A percentile compares a stretch with the other conserved stretches of the same genome.
These are phyloP conservation scores for Lycocerus yunnanus DNA, from an alignment of 2,888 invertebrate genomes.

Conservation along the genomic window DNA sequence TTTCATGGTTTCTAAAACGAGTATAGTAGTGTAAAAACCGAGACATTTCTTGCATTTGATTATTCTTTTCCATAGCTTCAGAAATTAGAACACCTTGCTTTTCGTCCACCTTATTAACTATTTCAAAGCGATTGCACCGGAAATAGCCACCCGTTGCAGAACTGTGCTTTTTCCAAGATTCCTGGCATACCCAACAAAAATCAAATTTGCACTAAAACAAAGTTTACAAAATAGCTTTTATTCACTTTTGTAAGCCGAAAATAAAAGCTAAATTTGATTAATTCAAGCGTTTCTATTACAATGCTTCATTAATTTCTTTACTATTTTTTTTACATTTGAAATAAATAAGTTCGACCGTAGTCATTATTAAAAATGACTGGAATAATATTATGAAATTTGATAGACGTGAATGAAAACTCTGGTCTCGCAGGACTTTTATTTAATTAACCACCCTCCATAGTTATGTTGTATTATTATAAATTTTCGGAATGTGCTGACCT, in stretches of 20 bases:
- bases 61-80: slow-evolving; percentile 63
- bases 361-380: too few species aligned
- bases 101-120: slow-evolving; percentile 66
- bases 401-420: neutral
- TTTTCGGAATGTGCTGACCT: neutral
- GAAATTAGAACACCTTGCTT: slow-evolving; percentile 61
- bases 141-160: slow-evolving; percentile 73
- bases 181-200: slow-evolving; percentile 75
- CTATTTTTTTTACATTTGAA: too few species aligned
- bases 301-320: too few species aligned
- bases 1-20: slow-evolving; percentile 67
- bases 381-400: neutral
- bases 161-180: slow-evolving; percentile 72
- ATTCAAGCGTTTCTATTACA: too few species aligned
- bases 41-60: slow-evolving; percentile 65
- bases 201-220: slow-evolving; percentile 68
- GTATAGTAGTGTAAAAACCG: slow-evolving; percentile 70
- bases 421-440: neutral
- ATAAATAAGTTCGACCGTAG: too few species aligned
- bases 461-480: slow-evolving; percentile 3
- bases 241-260: too few species aligned
- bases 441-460: neutral
- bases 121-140: slow-evolving; percentile 64
- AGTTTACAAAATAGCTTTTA: neutral
- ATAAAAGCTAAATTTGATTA: too few species aligned